Evolutionary conservation across 1,140 invertebrate species (phyloP), one percentile per base, ranked within the genome.

Genomic region (Semibalanus balanoides): DNA sequence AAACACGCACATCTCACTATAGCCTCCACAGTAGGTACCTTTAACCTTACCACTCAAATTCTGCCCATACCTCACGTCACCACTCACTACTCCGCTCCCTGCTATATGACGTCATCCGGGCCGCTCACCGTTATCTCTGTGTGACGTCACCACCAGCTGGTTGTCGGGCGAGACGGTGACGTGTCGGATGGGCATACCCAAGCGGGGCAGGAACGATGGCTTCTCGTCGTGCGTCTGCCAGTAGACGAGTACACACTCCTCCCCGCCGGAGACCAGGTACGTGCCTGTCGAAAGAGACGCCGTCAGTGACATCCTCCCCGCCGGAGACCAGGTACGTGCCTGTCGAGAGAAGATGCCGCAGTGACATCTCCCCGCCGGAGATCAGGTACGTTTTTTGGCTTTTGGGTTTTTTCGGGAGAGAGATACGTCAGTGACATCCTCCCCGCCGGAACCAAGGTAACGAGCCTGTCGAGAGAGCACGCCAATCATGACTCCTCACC

Each of bases 331-430:
- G 84, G 74, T 87, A 85, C 19, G 84, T 86, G 76, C 89, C 89
- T 90, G 35, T 40, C 5, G 35, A 40, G n/a, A n/a, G n/a, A n/a
- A n/a, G n/a, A n/a, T n/a, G n/a, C n/a, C n/a, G n/a, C n/a, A n/a
- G n/a, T n/a, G n/a, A n/a, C n/a, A n/a, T 95, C 93, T 87, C 86
- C 28, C 91, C 93, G 43, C 91, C 92, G 80, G 90, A 92, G 78
- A 90, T 90, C 81, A 95, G 84, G 74, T 87, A 85, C 19, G 84
- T 86, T n/a, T n/a, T n/a, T n/a, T n/a, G n/a, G n/a, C n/a, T n/a
- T n/a, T n/a, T n/a, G n/a, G n/a, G n/a, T n/a, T n/a, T n/a, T n/a
- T n/a, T n/a, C n/a, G n/a, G n/a, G 35, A 40, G n/a, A n/a, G n/a
- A n/a, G n/a, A n/a, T n/a, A n/a, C n/a, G n/a, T n/a, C n/a, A n/a